These are phyloP conservation scores for Nomada hirtipes DNA, from an alignment of 2,888 invertebrate genomes.

Conservation along the genomic window DNA sequence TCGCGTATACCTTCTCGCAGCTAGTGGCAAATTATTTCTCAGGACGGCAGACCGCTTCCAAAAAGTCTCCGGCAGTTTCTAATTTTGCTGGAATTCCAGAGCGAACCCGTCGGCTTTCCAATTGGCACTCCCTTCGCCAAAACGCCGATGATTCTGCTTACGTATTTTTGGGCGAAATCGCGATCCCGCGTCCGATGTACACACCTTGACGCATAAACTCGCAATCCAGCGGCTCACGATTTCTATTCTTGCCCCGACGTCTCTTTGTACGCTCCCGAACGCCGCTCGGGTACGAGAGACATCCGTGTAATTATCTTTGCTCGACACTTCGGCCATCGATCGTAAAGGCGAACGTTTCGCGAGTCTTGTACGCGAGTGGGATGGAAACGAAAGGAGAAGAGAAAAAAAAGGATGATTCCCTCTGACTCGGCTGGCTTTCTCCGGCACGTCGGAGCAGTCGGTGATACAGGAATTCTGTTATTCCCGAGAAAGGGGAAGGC, in stretches of 20 bases:
- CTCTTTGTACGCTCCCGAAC: slow-evolving; percentile 28
- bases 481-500: slow-evolving; percentile 54
- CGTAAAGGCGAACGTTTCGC: not conserved
- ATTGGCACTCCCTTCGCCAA: not conserved
- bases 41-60: slow-evolving; percentile 11
- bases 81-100: slow-evolving; percentile 22
- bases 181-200: slow-evolving; percentile 35
- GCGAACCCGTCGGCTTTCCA: not conserved
- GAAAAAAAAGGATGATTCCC: not conserved
- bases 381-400: not conserved
- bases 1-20: not conserved
- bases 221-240: slow-evolving; percentile 52
- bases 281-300: not conserved
- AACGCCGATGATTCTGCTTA: slow-evolving; percentile 18
- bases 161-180: slow-evolving; percentile 19
- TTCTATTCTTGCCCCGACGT: slow-evolving; percentile 54
- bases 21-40: slow-evolving; percentile 26
- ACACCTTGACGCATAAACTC: slow-evolving; percentile 12
- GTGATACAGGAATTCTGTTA: slow-evolving; percentile 41
- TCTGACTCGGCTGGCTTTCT: slow-evolving; percentile 23
- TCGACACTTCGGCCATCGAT: not conserved
- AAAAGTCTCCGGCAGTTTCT: not conserved
- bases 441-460: slow-evolving; percentile 13
- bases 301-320: not conserved
- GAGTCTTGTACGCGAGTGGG: not conserved